These are phyloP conservation scores for Dolichomitus sp. DNA, from an alignment of 2,888 invertebrate species.

Conservation along the genomic window DNA sequence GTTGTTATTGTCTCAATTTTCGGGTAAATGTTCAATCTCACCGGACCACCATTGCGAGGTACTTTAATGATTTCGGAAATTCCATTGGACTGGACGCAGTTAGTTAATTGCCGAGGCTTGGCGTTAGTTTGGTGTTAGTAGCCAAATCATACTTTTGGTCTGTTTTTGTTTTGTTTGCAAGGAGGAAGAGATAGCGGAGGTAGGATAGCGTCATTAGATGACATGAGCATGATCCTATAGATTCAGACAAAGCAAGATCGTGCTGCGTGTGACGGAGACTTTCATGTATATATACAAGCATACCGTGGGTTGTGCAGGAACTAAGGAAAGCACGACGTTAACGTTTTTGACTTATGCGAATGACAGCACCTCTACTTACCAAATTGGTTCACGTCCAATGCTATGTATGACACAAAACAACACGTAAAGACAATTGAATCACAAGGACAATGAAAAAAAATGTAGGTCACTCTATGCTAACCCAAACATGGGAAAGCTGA, in stretches of 20 bases:
- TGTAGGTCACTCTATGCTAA: conserved; percentile 36
- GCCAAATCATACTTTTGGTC: conserved; percentile 6
- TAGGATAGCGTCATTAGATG: not conserved
- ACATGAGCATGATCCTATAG: conserved; percentile 1
- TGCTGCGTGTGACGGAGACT: conserved; percentile 25
- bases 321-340: conserved; percentile 47
- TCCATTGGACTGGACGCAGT: not conserved
- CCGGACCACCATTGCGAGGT: conserved; percentile 13
- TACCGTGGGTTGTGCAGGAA: conserved; percentile 35
- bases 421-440: conserved; percentile 79
- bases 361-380: conserved; percentile 84
- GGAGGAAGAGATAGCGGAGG: not conserved
- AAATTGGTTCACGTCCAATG: conserved; percentile 85
- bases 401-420: conserved; percentile 83
- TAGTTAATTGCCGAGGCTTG: not conserved
- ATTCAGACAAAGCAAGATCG: conserved; percentile 34
- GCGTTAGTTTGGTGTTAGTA: not conserved
- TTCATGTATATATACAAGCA: conserved; percentile 1
- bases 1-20: not conserved
- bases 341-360: conserved; percentile 60
- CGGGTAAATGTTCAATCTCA: conserved; percentile 42
- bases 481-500: conserved; percentile 2
- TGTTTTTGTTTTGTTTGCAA: not conserved
- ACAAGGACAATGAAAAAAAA: conserved; percentile 65
- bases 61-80: conserved; percentile 8